A percentile compares a stretch with the other conserved stretches of the same genome.
Conservation (phyloP, 2,888 invertebrate species). For the Branchellion lobata region DNA sequence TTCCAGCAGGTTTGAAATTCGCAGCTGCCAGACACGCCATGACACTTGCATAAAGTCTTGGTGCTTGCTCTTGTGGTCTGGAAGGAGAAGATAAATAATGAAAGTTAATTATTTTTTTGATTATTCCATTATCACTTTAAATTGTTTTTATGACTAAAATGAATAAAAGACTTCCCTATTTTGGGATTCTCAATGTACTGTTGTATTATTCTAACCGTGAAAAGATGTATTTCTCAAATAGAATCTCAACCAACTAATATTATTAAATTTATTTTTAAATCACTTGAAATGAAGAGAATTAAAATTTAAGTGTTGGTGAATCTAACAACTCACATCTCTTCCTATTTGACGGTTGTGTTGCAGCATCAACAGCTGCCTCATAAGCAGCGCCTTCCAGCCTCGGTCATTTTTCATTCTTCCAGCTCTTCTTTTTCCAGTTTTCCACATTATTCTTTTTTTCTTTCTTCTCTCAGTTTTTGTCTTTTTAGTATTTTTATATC, state of each 20-base stretch:
- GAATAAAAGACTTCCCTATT: too few relatives aligned
- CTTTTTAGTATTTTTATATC: neutral
- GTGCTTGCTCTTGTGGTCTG: neutral
- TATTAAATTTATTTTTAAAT: too few relatives aligned
- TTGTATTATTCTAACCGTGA: too few relatives aligned
- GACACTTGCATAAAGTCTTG: conserved; percentile 8
- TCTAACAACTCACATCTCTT: neutral
- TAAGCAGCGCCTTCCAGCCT: neutral
- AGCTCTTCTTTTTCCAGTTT: neutral
- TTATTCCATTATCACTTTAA: neutral
- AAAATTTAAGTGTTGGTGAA: too few relatives aligned
- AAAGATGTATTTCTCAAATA: too few relatives aligned
- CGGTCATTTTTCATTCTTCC: neutral
- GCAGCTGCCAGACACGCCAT: conserved; percentile 10
- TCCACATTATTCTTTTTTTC: neutral
- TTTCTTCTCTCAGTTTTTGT: neutral
- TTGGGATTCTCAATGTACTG: too few relatives aligned
- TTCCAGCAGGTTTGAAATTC: conserved; percentile 1
- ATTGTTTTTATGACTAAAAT: too few relatives aligned
- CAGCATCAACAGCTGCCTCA: conserved; percentile 10
- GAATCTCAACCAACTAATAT: too few relatives aligned
- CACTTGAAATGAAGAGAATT: too few relatives aligned
- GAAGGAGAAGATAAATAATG: neutral
- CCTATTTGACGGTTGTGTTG: neutral
- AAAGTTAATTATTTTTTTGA: neutral